A percentile compares a stretch with the other conserved stretches of the same genome.
Evolutionary conservation across 1,140 invertebrate genomes (phyloP).

Genomic region (Triops cancriformis): DNA sequence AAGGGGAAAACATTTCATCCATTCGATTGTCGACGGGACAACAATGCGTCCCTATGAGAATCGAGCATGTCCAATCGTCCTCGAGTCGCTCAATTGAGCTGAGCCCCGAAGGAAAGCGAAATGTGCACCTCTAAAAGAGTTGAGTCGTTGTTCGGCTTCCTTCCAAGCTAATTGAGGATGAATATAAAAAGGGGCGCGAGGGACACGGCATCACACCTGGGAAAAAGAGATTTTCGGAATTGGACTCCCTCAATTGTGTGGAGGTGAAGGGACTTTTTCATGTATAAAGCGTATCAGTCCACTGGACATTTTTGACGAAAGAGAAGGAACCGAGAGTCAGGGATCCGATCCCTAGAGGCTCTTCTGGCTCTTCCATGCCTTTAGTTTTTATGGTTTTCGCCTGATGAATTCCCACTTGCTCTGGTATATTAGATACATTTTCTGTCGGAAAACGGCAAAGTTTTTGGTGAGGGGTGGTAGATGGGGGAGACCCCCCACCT

Average conservation of each 20-base stretch:
- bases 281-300: neutral
- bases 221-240: neutral
- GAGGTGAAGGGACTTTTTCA: neutral
- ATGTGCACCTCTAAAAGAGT: neutral
- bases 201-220: neutral
- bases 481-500: conserved; percentile 1
- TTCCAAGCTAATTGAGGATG: conserved; percentile 6
- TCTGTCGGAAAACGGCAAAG: neutral
- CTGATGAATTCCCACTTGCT: neutral
- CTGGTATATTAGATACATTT: neutral
- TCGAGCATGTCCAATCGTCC: conserved; percentile 1
- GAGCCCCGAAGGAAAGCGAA: neutral
- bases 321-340: neutral
- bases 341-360: neutral
- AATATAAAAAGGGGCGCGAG: conserved; percentile 13
- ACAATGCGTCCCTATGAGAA: neutral
- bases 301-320: neutral
- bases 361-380: neutral
- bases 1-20: neutral
- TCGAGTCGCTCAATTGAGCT: neutral
- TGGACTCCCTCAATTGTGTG: neutral
- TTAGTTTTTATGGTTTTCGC: neutral
- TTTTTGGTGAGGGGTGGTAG: neutral
- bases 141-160: neutral
- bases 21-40: neutral